These are phyloP conservation scores for Xenopus tropicalis DNA, from an alignment of 2,113 vertebrate genomes.

Conservation along the genomic window DNA sequence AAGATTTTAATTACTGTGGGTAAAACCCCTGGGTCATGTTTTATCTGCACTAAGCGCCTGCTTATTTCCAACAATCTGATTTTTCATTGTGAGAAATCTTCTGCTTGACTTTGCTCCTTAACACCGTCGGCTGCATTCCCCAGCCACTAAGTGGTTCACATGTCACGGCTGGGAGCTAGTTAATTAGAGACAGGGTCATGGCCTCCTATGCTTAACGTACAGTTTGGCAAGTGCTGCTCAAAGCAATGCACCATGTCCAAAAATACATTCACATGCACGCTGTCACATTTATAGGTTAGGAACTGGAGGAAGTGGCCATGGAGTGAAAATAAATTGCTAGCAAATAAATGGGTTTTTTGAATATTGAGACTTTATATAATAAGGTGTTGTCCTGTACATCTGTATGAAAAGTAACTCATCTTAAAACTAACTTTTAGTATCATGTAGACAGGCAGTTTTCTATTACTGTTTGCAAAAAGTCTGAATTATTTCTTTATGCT, in stretches of 20 bases:
- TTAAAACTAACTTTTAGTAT: no score
- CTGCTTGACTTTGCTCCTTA: neutral
- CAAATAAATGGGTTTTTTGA: no score
- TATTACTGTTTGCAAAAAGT: no score
- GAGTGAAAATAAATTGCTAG: no score
- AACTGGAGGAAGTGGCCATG: no score
- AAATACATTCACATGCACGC: neutral
- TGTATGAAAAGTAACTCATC: no score
- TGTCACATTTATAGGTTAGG: no score
- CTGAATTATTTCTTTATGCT: no score
- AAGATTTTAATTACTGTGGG: no score
- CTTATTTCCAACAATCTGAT: neutral
- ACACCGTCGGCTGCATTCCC: neutral
- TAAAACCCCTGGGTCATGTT: neutral
- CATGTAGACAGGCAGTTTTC: no score
- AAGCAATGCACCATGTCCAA: neutral
- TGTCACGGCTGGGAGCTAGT: slow-evolving; percentile 18
- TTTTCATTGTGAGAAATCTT: slow-evolving; percentile 2
- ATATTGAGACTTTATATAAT: no score
- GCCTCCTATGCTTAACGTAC: neutral
- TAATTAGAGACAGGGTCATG: slow-evolving; percentile 36
- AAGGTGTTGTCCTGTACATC: no score
- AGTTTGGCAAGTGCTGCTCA: slow-evolving; percentile 13
- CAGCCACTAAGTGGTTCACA: slow-evolving; percentile 6
- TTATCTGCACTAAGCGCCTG: neutral